Conservation (phyloP, 2,797 vertebrate genomes). For the Columba guinea region DNA sequence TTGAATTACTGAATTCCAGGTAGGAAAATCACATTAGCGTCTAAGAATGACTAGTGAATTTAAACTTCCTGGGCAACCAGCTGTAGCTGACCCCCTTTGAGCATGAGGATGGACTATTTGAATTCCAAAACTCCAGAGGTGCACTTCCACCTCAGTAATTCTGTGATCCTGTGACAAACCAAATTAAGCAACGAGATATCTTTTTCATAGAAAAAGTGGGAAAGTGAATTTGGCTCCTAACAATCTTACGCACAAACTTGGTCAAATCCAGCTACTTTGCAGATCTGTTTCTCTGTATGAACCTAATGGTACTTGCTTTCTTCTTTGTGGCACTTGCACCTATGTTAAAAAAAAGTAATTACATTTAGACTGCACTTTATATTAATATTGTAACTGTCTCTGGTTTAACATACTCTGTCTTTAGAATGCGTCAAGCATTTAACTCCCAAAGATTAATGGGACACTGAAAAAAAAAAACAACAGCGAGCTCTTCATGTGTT, state of each 20-base stretch:
- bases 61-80: not conserved
- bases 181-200: not conserved
- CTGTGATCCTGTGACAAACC: not conserved
- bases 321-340: not conserved
- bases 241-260: not conserved
- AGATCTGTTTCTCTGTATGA: not conserved
- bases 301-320: not conserved
- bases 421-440: not conserved
- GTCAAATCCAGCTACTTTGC: not conserved
- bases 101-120: not conserved
- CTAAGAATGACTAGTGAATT: not conserved
- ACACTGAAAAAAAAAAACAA: not conserved
- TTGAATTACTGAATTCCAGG: not conserved
- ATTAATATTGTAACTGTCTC: not conserved
- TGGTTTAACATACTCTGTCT: not conserved
- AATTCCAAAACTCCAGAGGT: not conserved
- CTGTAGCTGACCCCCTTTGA: not conserved
- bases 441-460: not conserved
- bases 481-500: not conserved
- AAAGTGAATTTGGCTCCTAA: not conserved
- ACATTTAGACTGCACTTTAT: not conserved
- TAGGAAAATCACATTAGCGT: not conserved
- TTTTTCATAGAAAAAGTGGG: not conserved
- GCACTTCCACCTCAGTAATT: not conserved
- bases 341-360: not conserved